Percentiles rank a stretch among this genome's conserved stretches.
Evolutionary conservation across 2,888 invertebrate genomes (phyloP).

Genomic region (Leptopilina drosophilae): DNA sequence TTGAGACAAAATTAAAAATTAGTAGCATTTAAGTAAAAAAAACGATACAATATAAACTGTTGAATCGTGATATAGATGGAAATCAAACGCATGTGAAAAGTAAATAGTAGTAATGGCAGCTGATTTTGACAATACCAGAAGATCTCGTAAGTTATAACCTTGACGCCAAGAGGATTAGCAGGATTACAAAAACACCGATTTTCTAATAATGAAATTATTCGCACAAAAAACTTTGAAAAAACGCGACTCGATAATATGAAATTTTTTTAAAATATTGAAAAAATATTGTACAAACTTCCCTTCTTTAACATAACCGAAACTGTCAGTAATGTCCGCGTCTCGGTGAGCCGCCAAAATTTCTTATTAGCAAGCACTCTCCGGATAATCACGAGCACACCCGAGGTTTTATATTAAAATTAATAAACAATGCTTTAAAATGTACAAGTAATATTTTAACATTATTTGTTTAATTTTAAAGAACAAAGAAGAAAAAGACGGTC

Average conservation of each 20-base stretch:
- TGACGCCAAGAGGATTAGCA: constrained; percentile 39
- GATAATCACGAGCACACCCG: constrained; percentile 21
- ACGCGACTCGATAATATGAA: neutral
- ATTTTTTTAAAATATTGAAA: neutral
- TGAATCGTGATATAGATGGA: neutral
- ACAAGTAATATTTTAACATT: constrained; percentile 4
- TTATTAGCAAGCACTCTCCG: neutral
- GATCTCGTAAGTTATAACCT: constrained; percentile 47
- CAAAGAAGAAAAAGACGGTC: constrained; percentile 21
- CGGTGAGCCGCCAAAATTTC: constrained; percentile 36
- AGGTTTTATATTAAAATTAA: constrained; percentile 11
- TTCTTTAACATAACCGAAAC: constrained; percentile 23
- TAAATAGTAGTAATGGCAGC: constrained; percentile 72
- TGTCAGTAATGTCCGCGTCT: constrained; percentile 30
- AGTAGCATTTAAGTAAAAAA: neutral
- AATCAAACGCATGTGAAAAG: constrained; percentile 19
- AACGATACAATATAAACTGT: neutral
- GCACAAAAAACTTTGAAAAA: neutral
- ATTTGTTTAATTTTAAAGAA: neutral
- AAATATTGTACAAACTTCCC: neutral
- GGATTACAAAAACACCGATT: neutral
- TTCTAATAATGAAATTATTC: neutral
- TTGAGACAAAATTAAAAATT: neutral
- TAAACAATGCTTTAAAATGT: neutral
- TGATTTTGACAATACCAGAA: constrained; percentile 67